phyloP scores from a whole-genome alignment of 2,113 vertebrate species.

The Ictalurus punctatus region DNA sequence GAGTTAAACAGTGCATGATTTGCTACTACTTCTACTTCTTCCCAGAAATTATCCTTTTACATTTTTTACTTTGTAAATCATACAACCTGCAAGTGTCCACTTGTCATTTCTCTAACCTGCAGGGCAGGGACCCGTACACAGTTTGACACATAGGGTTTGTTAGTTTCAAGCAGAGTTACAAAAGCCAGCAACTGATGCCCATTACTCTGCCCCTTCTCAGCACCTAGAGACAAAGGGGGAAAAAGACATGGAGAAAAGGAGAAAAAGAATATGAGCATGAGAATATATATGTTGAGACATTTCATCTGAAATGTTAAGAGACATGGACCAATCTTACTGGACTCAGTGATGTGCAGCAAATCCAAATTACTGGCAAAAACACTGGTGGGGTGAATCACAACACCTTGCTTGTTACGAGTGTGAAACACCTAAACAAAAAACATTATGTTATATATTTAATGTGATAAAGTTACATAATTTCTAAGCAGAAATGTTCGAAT shows the following conservation, averaged over 20 bases:
- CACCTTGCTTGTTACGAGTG: slow-evolving; percentile 83
- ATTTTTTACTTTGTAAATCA: background rate
- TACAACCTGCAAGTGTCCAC: background rate
- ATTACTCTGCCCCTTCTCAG: slow-evolving; percentile 70
- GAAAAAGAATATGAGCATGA: background rate
- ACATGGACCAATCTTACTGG: slow-evolving; percentile 61
- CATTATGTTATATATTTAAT: background rate
- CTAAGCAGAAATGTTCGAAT: background rate
- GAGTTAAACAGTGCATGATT: background rate
- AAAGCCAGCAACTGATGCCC: slow-evolving; percentile 87
- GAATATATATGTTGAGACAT: background rate
- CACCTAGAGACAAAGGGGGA: slow-evolving; percentile 27
- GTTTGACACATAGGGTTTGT: slow-evolving; percentile 87
- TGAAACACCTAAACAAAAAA: slow-evolving; percentile 81
- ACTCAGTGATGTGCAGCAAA: slow-evolving; percentile 74
- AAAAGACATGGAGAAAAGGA: background rate
- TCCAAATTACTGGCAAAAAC: slow-evolving; percentile 82
- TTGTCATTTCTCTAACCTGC: slow-evolving; percentile 71
- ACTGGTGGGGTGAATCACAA: slow-evolving; percentile 86
- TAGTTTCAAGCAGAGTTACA: slow-evolving; percentile 90
- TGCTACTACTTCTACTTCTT: background rate
- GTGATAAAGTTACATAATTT: background rate
- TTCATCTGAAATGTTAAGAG: background rate
- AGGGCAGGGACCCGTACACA: slow-evolving; percentile 81
- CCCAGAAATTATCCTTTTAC: background rate